phyloP scores from a whole-genome alignment of 1,140 invertebrate genomes.

The Musca domestica region DNA sequence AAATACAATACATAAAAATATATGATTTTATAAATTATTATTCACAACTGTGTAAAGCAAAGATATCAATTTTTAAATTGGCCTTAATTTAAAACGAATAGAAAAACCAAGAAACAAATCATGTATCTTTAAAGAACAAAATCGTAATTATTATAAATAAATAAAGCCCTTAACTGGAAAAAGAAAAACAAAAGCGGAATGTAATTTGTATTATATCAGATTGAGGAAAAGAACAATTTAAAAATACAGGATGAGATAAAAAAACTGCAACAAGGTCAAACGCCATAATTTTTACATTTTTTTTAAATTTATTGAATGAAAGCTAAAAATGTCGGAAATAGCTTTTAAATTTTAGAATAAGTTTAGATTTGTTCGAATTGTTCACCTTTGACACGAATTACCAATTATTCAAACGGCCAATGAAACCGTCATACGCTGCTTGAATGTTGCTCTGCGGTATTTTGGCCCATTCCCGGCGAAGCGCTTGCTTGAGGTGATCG shows the following conservation, averaged over 20 bases:
- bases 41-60: neutral
- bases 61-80: constrained; percentile 18
- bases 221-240: neutral
- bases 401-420: too few relatives aligned
- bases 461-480: too few relatives aligned
- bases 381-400: too few relatives aligned
- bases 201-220: neutral
- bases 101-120: neutral
- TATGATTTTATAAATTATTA: neutral
- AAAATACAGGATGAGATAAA: neutral
- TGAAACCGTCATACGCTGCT: too few relatives aligned
- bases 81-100: constrained; percentile 19
- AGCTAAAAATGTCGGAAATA: too few relatives aligned
- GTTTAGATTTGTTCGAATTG: too few relatives aligned
- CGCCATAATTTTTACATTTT: too few relatives aligned
- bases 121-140: neutral
- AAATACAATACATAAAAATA: neutral
- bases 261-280: neutral
- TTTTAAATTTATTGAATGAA: too few relatives aligned
- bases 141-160: neutral
- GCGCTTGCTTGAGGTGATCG: too few relatives aligned
- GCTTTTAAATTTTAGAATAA: too few relatives aligned
- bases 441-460: too few relatives aligned
- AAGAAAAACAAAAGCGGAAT: neutral
- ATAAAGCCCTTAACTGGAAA: neutral